Conservation (phyloP, 2,888 invertebrate species). For the Cheilosia pagana region DNA sequence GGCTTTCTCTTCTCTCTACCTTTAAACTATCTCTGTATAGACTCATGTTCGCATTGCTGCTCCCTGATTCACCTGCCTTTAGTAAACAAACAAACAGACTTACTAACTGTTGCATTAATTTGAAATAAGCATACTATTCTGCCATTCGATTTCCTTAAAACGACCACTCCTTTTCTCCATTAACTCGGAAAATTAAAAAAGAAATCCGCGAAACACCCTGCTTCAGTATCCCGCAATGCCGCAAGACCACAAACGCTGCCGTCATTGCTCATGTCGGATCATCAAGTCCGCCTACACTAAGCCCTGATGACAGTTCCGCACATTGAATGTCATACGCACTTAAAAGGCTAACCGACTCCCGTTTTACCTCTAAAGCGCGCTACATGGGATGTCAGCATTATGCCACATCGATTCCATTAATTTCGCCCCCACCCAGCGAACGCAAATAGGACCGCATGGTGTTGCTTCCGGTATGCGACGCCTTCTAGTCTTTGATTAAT, state of each 20-base stretch:
- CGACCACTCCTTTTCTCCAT: too few relatives aligned
- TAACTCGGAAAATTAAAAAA: too few relatives aligned
- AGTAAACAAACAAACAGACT: too few relatives aligned
- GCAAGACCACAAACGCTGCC: neutral
- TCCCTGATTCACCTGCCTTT: too few relatives aligned
- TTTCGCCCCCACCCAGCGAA: neutral
- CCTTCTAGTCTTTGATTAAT: slow-evolving; percentile 8
- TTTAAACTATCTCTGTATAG: too few relatives aligned
- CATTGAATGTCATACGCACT: neutral
- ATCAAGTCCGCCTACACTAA: slow-evolving; percentile 33
- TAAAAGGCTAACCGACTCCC: slow-evolving; percentile 34
- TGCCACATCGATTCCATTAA: slow-evolving; percentile 38
- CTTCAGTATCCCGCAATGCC: too few relatives aligned
- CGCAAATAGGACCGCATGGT: slow-evolving; percentile 1
- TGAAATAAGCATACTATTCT: too few relatives aligned
- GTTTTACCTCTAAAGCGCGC: neutral
- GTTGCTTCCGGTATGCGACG: slow-evolving; percentile 1
- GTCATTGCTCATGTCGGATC: slow-evolving; percentile 19
- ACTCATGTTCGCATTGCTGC: too few relatives aligned
- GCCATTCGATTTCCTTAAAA: too few relatives aligned
- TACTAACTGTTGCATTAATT: too few relatives aligned
- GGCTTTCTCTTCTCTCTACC: too few relatives aligned
- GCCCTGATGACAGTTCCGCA: slow-evolving; percentile 3
- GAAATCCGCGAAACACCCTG: too few relatives aligned
- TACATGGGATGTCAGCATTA: slow-evolving; percentile 21